Evolutionary conservation across 2,797 vertebrate species (phyloP).

Genomic region (Heterohyrax brucei): DNA sequence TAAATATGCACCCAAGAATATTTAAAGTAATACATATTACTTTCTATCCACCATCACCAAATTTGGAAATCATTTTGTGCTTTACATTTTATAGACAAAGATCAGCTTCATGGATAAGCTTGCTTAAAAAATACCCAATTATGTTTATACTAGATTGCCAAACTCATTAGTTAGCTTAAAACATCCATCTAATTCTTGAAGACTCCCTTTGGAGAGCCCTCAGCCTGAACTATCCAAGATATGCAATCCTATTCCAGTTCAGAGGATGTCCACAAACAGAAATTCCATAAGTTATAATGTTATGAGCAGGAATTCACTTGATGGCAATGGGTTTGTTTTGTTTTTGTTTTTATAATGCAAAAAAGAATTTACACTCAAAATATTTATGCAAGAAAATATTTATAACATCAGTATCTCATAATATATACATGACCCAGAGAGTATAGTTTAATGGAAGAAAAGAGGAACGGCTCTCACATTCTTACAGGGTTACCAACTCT

Average conservation of each 20-base stretch:
- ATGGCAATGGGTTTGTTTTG: no score
- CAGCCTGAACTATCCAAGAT: slow-evolving; percentile 19
- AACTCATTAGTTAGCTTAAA: not conserved
- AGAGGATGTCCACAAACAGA: slow-evolving; percentile 2
- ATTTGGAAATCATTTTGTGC: slow-evolving; percentile 18
- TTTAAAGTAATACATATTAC: slow-evolving; percentile 5
- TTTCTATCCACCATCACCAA: slow-evolving; percentile 8
- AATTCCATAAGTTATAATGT: not conserved
- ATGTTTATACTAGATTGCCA: not conserved
- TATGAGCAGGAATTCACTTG: no score
- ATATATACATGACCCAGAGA: not conserved
- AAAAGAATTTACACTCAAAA: slow-evolving; percentile 43
- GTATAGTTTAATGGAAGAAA: not conserved
- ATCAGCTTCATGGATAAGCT: not conserved
- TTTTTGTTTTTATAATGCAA: no score
- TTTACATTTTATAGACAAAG: slow-evolving; percentile 40
- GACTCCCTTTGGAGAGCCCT: not conserved
- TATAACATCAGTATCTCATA: not conserved
- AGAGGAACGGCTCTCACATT: not conserved
- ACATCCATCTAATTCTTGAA: not conserved
- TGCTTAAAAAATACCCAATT: not conserved
- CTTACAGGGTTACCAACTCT: not conserved
- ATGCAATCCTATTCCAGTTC: not conserved
- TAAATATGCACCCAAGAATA: not conserved
- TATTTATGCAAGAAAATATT: slow-evolving; percentile 19